Percentiles rank a stretch among this genome's conserved stretches.
These are phyloP conservation scores for Drosophila peninsularis DNA, from an alignment of 2,888 invertebrate species.

Conservation along the genomic window DNA sequence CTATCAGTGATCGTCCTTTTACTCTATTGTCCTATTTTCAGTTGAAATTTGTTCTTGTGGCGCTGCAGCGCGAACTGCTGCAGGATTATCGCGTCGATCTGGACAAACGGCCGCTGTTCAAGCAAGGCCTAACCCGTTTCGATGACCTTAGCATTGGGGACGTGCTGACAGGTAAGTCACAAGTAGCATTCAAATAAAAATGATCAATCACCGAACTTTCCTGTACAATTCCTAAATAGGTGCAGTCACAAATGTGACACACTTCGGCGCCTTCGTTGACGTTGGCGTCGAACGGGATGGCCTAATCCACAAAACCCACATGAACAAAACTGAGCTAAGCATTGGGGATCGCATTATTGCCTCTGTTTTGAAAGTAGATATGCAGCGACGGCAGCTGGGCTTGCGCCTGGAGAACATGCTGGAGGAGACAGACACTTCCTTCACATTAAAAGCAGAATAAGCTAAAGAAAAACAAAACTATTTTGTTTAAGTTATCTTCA, in stretches of 20 bases:
- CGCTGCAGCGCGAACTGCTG: constrained; percentile 86
- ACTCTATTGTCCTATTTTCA: constrained; percentile 42
- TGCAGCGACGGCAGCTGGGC: constrained; percentile 86
- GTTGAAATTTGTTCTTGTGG: constrained; percentile 86
- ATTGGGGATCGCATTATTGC: constrained; percentile 90
- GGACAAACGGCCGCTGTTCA: constrained; percentile 90
- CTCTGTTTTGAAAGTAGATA: constrained; percentile 87
- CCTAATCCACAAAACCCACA: constrained; percentile 88
- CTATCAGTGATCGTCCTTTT: not conserved
- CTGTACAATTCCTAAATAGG: constrained; percentile 84
- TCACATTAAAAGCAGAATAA: constrained; percentile 69
- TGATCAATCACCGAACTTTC: not conserved
- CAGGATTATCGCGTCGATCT: constrained; percentile 91
- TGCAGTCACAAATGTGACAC: constrained; percentile 93
- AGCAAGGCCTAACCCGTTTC: constrained; percentile 88
- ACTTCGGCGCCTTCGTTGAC: constrained; percentile 97
- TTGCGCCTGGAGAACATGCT: constrained; percentile 85
- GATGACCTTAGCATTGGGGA: constrained; percentile 88
- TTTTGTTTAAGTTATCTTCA: too few species aligned
- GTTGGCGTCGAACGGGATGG: constrained; percentile 90
- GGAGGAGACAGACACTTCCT: constrained; percentile 77
- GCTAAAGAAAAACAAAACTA: not conserved
- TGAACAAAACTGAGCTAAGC: constrained; percentile 86
- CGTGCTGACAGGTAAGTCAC: constrained; percentile 87
- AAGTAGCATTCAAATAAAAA: not conserved